Evolutionary conservation across 2,888 invertebrate species (phyloP), one percentile per base, ranked within the genome.

Genomic region (Suillia variegata): DNA sequence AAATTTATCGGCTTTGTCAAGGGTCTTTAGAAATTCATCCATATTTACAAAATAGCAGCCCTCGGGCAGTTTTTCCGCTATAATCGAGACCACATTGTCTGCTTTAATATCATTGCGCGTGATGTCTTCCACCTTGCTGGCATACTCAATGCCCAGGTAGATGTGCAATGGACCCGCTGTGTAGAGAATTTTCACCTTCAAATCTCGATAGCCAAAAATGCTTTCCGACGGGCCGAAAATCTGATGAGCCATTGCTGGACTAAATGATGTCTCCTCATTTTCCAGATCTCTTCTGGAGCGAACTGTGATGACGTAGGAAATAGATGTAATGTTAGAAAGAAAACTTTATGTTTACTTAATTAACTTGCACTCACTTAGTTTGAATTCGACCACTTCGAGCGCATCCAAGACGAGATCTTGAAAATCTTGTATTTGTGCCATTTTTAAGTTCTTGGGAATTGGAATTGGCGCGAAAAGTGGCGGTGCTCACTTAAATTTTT

Each of bases 241-340:
- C 83, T 97, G 96, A 84, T 97, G 94, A 54, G 94, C 92, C 92
- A 96, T 94, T 58, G 89, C 89, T 0, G 96, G 94, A 34, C 87
- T 84, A 76, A 95, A 95, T 33, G 84, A 83, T 8, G 83, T 80
- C 1, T 84, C 82, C 31, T 88, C 87, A 80, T 90, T 85, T 62
- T 88, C 86, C 33, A 93, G 78, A 78, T 93, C 92, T 34, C 86
- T 80, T 20, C 83, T 80, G 61, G 83, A 81, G 54, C 90, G 85
- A 53, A 92, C 88, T 87, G 74, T 18, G 52, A 49, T 26, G 42
- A 31, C 5, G 42, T 5, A 17, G 18, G n/a, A 17, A 17, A n/a
- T 15, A n/a, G 13, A 17, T 12, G 21, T 17, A 51, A 18, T n/a
- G 8, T 52, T 42, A 58, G 26, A 45, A 31, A 38, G 17, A 33